Evolutionary conservation across 2,888 invertebrate genomes (phyloP), one percentile per base, ranked within the genome.

Genomic region (Xestia sexstrigata): DNA sequence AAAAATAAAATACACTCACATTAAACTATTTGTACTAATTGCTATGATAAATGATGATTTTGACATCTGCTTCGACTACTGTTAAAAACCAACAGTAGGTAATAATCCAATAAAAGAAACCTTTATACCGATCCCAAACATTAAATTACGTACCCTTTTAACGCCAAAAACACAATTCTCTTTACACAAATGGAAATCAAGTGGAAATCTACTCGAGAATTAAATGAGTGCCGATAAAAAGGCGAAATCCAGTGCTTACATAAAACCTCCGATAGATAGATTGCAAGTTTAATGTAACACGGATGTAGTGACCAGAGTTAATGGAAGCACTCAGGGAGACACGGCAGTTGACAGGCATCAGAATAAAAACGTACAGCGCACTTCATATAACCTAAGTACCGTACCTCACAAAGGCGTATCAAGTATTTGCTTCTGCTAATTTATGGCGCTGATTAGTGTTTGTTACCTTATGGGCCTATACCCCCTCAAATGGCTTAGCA

Each of bases 301-400:
- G 17, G 78, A 83, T 78, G 68, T 78, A 70, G 76, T 76, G 79
- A 66, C 82, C 77, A 74, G 62, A 77, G 75, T 75, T 89, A 88
- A 89, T 89, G 88, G 87, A 81, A 84, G 82, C 85, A 82, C 89
- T 89, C 85, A 70, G 70, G 58, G 78, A 74, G 83, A 83, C 79
- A 83, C 76, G 70, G 26, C 76, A 80, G 84, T 81, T 87, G 84
- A 81, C 87, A 85, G 78, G 73, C 80, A 87, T 85, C 81, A 84
- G 76, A 85, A 87, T 87, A 78, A 81, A 87, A 82, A 86, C 74
- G 74, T 74, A 82, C 63, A 63, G 68, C 63, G 47, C 62, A 79
- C 82, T 82, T 81, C 77, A 77, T 82, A 83, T 78, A 78, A 82
- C 74, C 73, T 76, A 80, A 82, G 77, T 76, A 75, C 73, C 70